Base-by-base conservation (phyloP, 2,888 invertebrate species). In the Meandrusa payeni region DNA sequence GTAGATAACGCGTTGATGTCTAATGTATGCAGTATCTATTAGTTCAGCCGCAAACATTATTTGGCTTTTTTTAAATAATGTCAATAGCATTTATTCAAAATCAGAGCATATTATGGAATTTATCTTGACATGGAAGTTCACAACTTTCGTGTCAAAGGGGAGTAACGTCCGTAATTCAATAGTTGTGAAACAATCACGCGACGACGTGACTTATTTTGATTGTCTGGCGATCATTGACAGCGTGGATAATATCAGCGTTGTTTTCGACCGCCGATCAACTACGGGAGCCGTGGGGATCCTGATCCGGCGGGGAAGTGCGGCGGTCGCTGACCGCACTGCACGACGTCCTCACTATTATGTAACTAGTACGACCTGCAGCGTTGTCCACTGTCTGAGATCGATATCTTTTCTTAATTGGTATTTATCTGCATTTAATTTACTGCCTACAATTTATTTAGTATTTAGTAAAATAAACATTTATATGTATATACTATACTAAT, bases 241-340 rank as follows among this genome's bases (percentile, higher is more conserved):
- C 75, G 70, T 75, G 61, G 59, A 67, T 70, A 77, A 75, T 70
- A 58, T 63, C 60, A 64, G 64, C 50, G 69, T 75, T 68, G 69
- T 69, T 57, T n/a, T 65, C 50, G 53, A 52, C 33, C 32, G 19
- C 34, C 36, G 34, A 53, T 47, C 51, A 47, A 52, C 46, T 63
- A 58, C 59, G 64, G 64, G 59, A 67, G 60, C 29, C 51, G 52
- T 38, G 46, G 48, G 46, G 49, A 64, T 67, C 69, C 69, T 61
- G 59, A 60, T 61, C 42, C 34, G 42, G 28, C 48, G 53, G 45
- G 47, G 45, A 31, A 43, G 43, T 46, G 41, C 46, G 45, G 41
- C 57, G 69, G 70, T 76, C 71, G 59, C 46, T 64, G 78, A 76
- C 76, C 75, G 69, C 56, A 48, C 54, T 57, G 63, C 68, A 66